phyloP scores from a whole-genome alignment of 2,113 vertebrate species.

The Dryoscopus gambensis region DNA sequence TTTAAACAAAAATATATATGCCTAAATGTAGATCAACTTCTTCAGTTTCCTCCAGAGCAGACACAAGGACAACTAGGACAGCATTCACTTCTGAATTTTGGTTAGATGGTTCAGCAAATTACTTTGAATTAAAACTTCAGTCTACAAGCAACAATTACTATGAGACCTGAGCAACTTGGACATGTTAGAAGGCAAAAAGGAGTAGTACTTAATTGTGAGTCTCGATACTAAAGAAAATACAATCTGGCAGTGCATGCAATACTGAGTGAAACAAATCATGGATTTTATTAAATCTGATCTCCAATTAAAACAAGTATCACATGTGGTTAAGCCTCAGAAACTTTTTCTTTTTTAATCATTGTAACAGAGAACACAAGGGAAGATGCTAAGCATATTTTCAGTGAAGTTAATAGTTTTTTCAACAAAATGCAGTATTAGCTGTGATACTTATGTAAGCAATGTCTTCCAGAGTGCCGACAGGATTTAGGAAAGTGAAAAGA shows the following conservation, averaged over 20 bases:
- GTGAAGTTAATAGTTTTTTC: neutral
- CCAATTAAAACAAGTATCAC: constrained; percentile 25
- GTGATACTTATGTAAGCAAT: neutral
- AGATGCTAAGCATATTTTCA: neutral
- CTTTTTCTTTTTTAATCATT: neutral
- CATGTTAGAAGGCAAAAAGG: neutral
- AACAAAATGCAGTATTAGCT: neutral
- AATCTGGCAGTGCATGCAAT: neutral
- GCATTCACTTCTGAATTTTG: neutral
- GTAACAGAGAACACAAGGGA: neutral
- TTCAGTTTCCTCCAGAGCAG: neutral
- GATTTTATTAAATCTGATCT: neutral
- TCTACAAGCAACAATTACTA: neutral
- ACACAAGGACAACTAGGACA: neutral
- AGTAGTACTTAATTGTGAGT: neutral
- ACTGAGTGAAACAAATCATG: neutral
- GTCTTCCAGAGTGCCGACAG: neutral
- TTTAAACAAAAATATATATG: neutral
- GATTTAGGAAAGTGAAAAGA: neutral
- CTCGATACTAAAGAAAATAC: neutral
- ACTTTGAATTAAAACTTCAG: neutral
- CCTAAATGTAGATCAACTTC: neutral
- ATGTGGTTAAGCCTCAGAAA: constrained; percentile 1
- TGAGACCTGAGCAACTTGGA: neutral
- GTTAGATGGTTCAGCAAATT: neutral